phyloP scores from a whole-genome alignment of 1,140 invertebrate genomes.

The Cherax quadricarinatus region DNA sequence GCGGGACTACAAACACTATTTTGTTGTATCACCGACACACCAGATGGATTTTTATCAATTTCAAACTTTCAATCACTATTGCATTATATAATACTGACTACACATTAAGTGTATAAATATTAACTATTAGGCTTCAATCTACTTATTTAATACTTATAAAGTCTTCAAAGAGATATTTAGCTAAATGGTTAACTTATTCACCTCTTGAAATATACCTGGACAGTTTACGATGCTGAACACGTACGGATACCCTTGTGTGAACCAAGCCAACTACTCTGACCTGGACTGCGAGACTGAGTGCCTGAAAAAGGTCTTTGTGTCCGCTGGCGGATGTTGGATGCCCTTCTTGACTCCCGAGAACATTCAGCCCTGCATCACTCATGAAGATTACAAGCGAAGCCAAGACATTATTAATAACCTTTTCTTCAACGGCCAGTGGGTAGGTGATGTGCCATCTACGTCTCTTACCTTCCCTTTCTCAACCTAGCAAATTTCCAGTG shows the following conservation, averaged over 20 bases:
- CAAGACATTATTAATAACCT: neutral
- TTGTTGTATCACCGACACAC: no score
- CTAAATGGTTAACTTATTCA: no score
- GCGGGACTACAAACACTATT: no score
- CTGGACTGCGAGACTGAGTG: neutral
- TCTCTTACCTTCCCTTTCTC: neutral
- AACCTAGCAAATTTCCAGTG: no score
- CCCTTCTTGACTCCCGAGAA: neutral
- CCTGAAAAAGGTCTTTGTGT: neutral
- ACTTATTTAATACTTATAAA: no score
- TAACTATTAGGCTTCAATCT: no score
- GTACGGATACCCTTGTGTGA: neutral
- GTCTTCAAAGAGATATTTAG: no score
- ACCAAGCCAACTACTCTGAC: neutral
- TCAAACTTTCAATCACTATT: no score
- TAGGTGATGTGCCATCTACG: neutral
- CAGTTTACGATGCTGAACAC: neutral
- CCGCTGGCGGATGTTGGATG: neutral
- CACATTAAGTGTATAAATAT: no score
- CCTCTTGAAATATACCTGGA: no score
- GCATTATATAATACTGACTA: no score
- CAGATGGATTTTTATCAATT: no score
- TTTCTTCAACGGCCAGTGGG: neutral
- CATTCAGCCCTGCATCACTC: neutral
- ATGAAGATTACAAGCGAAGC: neutral